Conservation (phyloP, 1,140 invertebrate species). For the Centruroides sculpturatus region DNA sequence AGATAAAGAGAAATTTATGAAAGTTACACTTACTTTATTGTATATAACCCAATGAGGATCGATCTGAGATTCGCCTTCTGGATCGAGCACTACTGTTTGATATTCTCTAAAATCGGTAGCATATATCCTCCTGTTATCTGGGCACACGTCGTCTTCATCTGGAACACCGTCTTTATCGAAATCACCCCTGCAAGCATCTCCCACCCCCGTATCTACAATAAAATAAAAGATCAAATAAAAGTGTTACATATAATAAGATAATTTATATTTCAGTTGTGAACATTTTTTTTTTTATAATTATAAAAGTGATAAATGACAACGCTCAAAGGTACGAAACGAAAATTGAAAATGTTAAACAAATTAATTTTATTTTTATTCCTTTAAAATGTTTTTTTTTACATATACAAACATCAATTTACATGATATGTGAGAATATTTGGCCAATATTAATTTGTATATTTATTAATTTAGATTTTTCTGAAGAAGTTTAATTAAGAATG, state of each 20-base stretch:
- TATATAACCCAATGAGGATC: constrained; percentile 92
- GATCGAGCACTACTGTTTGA: constrained; percentile 78
- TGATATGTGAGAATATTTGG: too few relatives aligned
- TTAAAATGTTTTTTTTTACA: too few relatives aligned
- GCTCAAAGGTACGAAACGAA: too few relatives aligned
- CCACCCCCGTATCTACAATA: constrained; percentile 43
- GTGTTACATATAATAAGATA: neutral
- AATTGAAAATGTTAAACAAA: too few relatives aligned
- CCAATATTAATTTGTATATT: too few relatives aligned
- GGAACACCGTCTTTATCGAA: constrained; percentile 66
- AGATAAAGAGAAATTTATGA: neutral
- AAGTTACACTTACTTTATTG: constrained; percentile 41
- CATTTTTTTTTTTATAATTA: too few relatives aligned
- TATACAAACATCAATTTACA: too few relatives aligned
- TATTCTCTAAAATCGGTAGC: constrained; percentile 87
- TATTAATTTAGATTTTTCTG: too few relatives aligned
- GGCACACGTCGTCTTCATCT: constrained; percentile 79
- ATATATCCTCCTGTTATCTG: constrained; percentile 84
- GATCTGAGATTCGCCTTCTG: constrained; percentile 77
- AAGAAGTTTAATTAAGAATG: too few relatives aligned
- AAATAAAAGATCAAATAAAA: neutral
- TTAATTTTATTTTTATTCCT: too few relatives aligned
- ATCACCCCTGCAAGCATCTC: constrained; percentile 71
- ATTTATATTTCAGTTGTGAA: too few relatives aligned
- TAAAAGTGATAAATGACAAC: too few relatives aligned